Conservation (phyloP, 2,797 vertebrate genomes). For the Melanotaenia parkinsoni region DNA sequence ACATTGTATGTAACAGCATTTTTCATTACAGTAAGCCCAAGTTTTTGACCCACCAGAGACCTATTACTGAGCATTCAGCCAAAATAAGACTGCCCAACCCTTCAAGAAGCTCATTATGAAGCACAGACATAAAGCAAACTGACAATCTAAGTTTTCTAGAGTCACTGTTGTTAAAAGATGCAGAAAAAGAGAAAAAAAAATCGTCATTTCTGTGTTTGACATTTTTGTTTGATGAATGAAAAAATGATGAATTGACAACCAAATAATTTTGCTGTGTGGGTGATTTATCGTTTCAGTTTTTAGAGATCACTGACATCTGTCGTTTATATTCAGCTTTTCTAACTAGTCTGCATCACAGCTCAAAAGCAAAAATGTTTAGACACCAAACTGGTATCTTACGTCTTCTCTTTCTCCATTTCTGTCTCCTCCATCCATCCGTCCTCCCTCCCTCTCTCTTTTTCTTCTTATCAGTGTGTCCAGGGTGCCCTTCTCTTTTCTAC, state of each 20-base stretch:
- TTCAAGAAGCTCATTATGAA: neutral
- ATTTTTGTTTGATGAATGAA: neutral
- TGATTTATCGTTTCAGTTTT: neutral
- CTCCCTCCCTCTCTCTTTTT: constrained; percentile 24
- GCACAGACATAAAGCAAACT: no score
- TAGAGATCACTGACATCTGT: neutral
- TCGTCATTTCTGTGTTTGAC: neutral
- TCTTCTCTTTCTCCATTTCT: constrained; percentile 40
- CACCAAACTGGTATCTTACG: constrained; percentile 45
- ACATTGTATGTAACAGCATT: no score
- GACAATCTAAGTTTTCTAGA: neutral
- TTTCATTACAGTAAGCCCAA: no score
- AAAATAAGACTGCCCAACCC: neutral
- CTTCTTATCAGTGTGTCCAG: constrained; percentile 79
- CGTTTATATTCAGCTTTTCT: constrained; percentile 13
- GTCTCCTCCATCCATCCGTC: constrained; percentile 30
- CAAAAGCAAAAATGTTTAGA: constrained; percentile 44
- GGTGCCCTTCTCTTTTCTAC: constrained; percentile 72
- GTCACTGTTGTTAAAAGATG: neutral
- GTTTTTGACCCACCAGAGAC: neutral
- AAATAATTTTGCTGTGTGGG: neutral
- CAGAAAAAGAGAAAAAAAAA: neutral
- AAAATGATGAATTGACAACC: neutral
- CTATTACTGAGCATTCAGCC: neutral
- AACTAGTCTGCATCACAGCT: constrained; percentile 32